Percentiles rank a stretch among this genome's conserved stretches.
phyloP scores from a whole-genome alignment of 2,797 vertebrate species.

The Emys orbicularis region DNA sequence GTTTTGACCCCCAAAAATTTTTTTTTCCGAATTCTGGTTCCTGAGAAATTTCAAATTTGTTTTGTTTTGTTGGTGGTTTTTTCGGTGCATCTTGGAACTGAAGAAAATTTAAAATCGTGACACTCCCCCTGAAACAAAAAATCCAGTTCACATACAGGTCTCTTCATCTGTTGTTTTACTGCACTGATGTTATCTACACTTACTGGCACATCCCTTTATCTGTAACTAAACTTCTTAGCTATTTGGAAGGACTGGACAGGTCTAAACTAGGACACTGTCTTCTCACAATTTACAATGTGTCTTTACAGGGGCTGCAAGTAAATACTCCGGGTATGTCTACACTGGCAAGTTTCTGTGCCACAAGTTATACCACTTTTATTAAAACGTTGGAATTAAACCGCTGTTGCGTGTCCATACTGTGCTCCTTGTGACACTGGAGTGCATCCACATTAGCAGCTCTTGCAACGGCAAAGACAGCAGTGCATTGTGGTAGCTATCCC shows the following conservation, averaged over 20 bases:
- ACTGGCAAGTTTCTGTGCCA: no score
- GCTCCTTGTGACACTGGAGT: no score
- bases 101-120: neutral
- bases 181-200: neutral
- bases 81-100: neutral
- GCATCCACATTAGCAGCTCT: no score
- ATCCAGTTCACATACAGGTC: neutral
- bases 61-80: neutral
- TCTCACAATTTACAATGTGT: conserved; percentile 38
- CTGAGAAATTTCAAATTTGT: neutral
- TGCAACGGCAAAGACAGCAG: no score
- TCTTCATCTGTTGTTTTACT: conserved; percentile 18
- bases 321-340: neutral
- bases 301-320: neutral
- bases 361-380: no score
- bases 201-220: conserved; percentile 22
- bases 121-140: conserved; percentile 13
- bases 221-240: conserved; percentile 2
- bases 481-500: no score
- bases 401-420: no score
- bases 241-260: conserved; percentile 17
- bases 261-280: conserved; percentile 35
- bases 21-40: conserved; percentile 19
- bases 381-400: no score
- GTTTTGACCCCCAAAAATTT: conserved; percentile 1